Evolutionary conservation across 2,888 invertebrate genomes (phyloP).

Genomic region (Terebella lapidaria): DNA sequence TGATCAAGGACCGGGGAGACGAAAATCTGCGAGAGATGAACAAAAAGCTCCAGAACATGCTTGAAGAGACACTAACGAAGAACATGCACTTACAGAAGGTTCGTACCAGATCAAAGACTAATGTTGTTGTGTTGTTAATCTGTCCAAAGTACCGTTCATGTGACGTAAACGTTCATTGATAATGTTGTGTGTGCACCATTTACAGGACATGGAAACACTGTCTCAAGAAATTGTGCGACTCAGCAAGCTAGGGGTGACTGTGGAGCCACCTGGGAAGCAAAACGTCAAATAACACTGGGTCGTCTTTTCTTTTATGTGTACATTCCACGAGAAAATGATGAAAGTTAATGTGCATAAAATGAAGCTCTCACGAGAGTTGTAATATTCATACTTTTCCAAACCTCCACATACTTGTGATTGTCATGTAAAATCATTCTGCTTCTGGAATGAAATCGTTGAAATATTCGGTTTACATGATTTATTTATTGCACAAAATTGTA

Average conservation of each 20-base stretch:
- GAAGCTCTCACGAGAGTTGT: no score
- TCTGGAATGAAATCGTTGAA: no score
- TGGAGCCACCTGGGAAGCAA: no score
- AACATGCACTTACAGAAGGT: constrained; percentile 58
- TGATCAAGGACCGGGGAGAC: constrained; percentile 52
- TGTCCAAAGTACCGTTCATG: neutral
- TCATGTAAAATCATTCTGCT: no score
- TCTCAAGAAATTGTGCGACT: neutral
- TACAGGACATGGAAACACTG: neutral
- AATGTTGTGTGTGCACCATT: neutral
- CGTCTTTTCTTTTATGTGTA: no score
- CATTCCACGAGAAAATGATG: no score
- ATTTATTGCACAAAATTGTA: no score
- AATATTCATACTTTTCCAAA: no score
- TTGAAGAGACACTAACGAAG: constrained; percentile 58
- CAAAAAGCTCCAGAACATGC: constrained; percentile 54
- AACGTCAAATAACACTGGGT: no score
- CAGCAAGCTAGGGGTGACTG: neutral
- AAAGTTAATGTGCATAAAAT: no score
- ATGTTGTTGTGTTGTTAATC: neutral
- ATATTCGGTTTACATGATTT: no score
- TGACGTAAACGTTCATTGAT: neutral
- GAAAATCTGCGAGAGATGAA: constrained; percentile 50
- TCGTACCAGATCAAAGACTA: neutral
- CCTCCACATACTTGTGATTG: no score